phyloP scores from a whole-genome alignment of 2,888 invertebrate genomes.

The Girardia tigrina region DNA sequence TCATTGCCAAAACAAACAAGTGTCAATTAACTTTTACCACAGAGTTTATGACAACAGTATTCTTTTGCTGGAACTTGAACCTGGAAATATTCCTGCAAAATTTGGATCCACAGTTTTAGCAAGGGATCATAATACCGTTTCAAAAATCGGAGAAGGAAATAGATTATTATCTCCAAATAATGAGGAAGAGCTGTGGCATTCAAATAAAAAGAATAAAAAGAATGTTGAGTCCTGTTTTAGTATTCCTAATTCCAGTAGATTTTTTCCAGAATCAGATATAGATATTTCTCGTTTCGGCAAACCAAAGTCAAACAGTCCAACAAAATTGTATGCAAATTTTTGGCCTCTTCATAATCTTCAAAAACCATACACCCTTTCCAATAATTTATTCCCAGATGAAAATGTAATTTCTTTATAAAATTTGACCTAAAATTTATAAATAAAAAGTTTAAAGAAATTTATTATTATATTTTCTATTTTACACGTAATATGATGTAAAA shows the following conservation, averaged over 20 bases:
- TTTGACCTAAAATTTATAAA: no score
- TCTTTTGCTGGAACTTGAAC: background rate
- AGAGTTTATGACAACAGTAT: background rate
- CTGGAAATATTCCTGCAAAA: background rate
- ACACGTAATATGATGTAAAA: no score
- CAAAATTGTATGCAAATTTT: background rate
- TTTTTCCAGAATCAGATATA: background rate
- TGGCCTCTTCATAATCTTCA: slow-evolving; percentile 12
- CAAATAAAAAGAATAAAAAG: background rate
- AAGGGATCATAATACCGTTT: background rate
- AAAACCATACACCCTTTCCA: background rate
- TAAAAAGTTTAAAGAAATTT: no score
- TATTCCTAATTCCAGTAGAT: background rate
- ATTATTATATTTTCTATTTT: no score
- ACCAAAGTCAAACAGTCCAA: background rate
- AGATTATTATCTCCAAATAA: background rate
- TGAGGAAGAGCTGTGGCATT: background rate
- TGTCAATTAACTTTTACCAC: background rate
- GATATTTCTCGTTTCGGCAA: background rate
- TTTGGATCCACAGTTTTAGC: background rate
- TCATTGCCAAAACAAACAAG: no score
- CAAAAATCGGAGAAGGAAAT: background rate
- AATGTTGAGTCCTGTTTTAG: background rate
- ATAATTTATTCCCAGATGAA: background rate
- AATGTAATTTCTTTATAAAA: background rate